Evolutionary conservation across 1,140 invertebrate genomes (phyloP).

Genomic region (Tyrophagus putrescentiae): DNA sequence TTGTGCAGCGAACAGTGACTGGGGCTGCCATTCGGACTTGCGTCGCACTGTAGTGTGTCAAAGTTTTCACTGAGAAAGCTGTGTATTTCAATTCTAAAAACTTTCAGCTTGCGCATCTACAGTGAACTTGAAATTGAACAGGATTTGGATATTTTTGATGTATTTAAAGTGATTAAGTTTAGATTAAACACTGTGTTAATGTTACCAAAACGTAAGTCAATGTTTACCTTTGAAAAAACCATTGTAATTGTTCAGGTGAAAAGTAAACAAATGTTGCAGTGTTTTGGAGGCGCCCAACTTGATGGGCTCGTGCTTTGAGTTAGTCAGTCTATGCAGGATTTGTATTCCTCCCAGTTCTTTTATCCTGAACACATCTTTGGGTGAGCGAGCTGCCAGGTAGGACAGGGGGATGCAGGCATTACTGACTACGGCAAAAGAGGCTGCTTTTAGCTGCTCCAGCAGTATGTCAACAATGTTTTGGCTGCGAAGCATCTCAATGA

Average conservation of each 20-base stretch:
- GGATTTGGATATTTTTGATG: slow-evolving; percentile 9
- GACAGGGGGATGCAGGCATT: slow-evolving; percentile 91
- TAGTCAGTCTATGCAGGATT: slow-evolving; percentile 77
- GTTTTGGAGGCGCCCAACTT: slow-evolving; percentile 86
- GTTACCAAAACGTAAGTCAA: background rate
- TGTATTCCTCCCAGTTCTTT: slow-evolving; percentile 83
- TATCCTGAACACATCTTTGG: slow-evolving; percentile 67
- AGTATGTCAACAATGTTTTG: slow-evolving; percentile 75
- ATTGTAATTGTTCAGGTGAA: background rate
- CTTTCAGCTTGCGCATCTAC: slow-evolving; percentile 66
- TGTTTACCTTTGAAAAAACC: too few relatives aligned
- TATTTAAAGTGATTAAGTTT: background rate
- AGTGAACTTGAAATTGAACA: slow-evolving; percentile 48
- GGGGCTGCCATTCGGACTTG: slow-evolving; percentile 41
- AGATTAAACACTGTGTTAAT: background rate
- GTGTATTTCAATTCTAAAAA: slow-evolving; percentile 72
- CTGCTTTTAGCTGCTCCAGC: slow-evolving; percentile 74
- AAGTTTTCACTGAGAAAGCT: slow-evolving; percentile 72
- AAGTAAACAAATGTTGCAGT: slow-evolving; percentile 66
- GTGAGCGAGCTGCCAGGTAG: slow-evolving; percentile 80
- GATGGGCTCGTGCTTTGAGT: slow-evolving; percentile 94
- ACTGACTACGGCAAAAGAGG: slow-evolving; percentile 81
- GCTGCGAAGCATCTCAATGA: slow-evolving; percentile 63
- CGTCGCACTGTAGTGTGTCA: slow-evolving; percentile 53
- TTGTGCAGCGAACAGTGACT: slow-evolving; percentile 23